Base-by-base conservation (phyloP, 2,888 invertebrate species). In the Cerceris rybyensis region DNA sequence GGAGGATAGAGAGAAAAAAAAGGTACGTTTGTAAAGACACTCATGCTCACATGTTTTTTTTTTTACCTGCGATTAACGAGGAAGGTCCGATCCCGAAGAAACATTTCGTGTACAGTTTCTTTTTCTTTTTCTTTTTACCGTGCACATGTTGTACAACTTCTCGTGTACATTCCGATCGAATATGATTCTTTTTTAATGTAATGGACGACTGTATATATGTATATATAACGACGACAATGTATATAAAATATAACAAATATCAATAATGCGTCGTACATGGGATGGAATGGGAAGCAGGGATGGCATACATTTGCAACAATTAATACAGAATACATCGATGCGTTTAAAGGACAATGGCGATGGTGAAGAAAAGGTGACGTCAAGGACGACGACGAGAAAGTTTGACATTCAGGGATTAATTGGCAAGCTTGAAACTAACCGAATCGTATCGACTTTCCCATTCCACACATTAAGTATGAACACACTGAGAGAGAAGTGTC, bases 21-120 rank as follows among this genome's bases (percentile, higher is more conserved):
- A 42, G 11, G 41, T 17, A 52, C 16, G 46, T 57, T 9, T 54
- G 41, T 67, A 58, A 67, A 68, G 41, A 71, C 43, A 58, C 58
- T 43, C 9, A n/a, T 49, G 63, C 57, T 55, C 49, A 60, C 28
- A 28, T 28, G 28, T 28, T 46, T 46, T 46, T 46, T 11, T 46
- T 8, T 64, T 52, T 64, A 65, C 16, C 55, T 55, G 52, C 58
- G 58, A 2, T 13, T 50, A 17, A 55, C 17, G 55, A 55, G 16
- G 61, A n/a, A 61, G 13, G 28, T 16, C 49, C 43, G 14, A 39
- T 9, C 43, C 61, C 43, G 49, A 17, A 49, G 7, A 49, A 13
- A 49, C 49, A 16, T 60, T 55, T 17, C 17, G 17, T 28, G 13
- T 55, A 8, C 6, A 2, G 17, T 7, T n/a, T 55, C 17, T 55